Percentiles rank a stretch among this genome's conserved stretches.
Evolutionary conservation across 1,140 invertebrate genomes (phyloP).

Genomic region (Lepidotrigona ventralis): DNA sequence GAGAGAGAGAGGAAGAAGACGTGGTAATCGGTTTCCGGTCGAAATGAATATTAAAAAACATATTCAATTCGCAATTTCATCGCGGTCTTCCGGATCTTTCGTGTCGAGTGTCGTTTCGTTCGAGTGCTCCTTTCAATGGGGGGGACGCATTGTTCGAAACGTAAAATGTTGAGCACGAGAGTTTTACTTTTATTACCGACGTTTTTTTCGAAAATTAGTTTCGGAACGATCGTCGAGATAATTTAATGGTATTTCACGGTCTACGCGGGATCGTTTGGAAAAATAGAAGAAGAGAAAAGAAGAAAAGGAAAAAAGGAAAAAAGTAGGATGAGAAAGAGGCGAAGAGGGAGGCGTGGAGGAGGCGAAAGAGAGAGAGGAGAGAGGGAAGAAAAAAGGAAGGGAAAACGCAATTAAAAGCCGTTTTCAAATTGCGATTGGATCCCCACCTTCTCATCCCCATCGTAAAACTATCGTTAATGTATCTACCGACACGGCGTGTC

Average conservation of each 20-base stretch:
- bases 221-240: slow-evolving; percentile 40
- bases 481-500: neutral
- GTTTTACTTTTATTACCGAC: slow-evolving; percentile 42
- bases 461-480: slow-evolving; percentile 25
- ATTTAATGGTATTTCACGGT: slow-evolving; percentile 37
- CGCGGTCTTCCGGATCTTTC: slow-evolving; percentile 36
- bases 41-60: slow-evolving; percentile 37
- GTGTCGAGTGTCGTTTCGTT: slow-evolving; percentile 36
- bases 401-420: slow-evolving; percentile 25
- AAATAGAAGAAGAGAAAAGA: neutral
- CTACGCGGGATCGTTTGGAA: neutral
- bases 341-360: neutral
- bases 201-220: slow-evolving; percentile 40
- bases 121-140: slow-evolving; percentile 20
- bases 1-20: neutral
- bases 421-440: slow-evolving; percentile 25
- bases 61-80: slow-evolving; percentile 33
- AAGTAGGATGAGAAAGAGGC: too few relatives aligned
- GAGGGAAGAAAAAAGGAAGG: neutral
- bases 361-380: neutral
- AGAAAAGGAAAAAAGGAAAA: neutral
- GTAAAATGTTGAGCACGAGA: slow-evolving; percentile 37
- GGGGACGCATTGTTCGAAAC: slow-evolving; percentile 31
- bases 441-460: neutral
- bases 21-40: slow-evolving; percentile 32